Evolutionary conservation across 2,797 vertebrate genomes (phyloP), one percentile per base, ranked within the genome.

Genomic region (Phrynocephalus forsythii): DNA sequence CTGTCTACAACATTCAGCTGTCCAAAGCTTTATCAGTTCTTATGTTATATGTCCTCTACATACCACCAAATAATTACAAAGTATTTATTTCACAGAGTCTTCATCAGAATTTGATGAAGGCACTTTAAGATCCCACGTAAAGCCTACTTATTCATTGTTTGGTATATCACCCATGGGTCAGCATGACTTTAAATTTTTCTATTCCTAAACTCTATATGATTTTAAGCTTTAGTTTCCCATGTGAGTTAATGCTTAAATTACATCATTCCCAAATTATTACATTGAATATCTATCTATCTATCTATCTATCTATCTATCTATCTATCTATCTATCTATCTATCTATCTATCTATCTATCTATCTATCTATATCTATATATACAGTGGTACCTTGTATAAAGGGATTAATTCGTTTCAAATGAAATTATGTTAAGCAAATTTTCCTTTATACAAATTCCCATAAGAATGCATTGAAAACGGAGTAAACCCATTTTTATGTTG

Each of bases 161-260:
- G 84, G 88, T 89, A 81, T 90, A 91, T 88, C 78, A 81, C 22
- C n/a, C 7, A 1, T 80, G 3, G 79, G 71, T 92, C 69, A 71
- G 78, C 83, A 50, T 82, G 88, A 71, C 84, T 90, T 92, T 75
- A 79, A 92, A 84, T 38, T n/a, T 84, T 56, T 78, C 72, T 87
- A 88, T 84, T 79, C 9, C 33, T 33, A 85, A 88, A 91, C 91
- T 86, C 66, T 66, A 87, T 91, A 44, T 3, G 10, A 0, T 87
- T 67, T 92, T 8, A 69, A 86, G 88, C 52, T 13, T 78, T 87
- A 85, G 79, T 91, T 22, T 91, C 33, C 66, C 81, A 90, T 3
- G 0, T 26, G 68, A 75, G 68, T 50, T 91, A 90, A 85, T 79
- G 13, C 90, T 93, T 91, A 90, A 94, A 82, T n/a, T 82, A 80